Evolutionary conservation across 2,888 invertebrate genomes (phyloP).

Genomic region (Hirtodrosophila cameraria): DNA sequence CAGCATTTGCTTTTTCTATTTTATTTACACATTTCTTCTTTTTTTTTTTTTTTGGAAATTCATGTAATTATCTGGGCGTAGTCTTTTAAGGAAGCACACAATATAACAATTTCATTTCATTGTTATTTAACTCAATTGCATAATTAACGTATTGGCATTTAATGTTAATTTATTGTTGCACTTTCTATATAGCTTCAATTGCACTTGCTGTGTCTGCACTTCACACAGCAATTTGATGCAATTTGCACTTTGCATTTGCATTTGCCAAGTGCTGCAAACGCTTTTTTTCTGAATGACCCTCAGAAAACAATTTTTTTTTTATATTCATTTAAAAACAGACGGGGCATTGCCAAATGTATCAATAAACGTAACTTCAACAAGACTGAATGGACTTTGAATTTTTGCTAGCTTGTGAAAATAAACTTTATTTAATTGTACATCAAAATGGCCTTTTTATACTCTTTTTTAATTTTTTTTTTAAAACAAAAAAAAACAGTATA

Average conservation of each 20-base stretch:
- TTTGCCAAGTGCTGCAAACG: conserved; percentile 9
- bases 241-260: conserved; percentile 27
- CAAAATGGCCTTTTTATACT: too few relatives aligned
- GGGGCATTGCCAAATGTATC: too few relatives aligned
- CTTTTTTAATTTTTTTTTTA: too few relatives aligned
- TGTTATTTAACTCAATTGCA: conserved; percentile 4
- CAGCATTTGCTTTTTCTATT: conserved; percentile 27
- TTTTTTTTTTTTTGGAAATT: neutral
- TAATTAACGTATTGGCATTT: conserved; percentile 46
- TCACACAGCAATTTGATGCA: conserved; percentile 9
- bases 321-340: neutral
- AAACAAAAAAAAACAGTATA: too few relatives aligned
- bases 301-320: too few relatives aligned
- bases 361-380: too few relatives aligned
- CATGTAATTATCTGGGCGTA: conserved; percentile 59
- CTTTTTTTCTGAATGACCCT: too few relatives aligned
- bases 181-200: conserved; percentile 52
- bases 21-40: conserved; percentile 13
- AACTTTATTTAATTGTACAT: too few relatives aligned
- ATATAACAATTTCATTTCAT: conserved; percentile 23
- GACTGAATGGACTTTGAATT: too few relatives aligned
- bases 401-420: too few relatives aligned
- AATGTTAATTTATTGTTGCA: conserved; percentile 57
- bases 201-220: conserved; percentile 24
- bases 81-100: conserved; percentile 16